Evolutionary conservation across 2,797 vertebrate species (phyloP).

Genomic region (Tachyglossus aculeatus): DNA sequence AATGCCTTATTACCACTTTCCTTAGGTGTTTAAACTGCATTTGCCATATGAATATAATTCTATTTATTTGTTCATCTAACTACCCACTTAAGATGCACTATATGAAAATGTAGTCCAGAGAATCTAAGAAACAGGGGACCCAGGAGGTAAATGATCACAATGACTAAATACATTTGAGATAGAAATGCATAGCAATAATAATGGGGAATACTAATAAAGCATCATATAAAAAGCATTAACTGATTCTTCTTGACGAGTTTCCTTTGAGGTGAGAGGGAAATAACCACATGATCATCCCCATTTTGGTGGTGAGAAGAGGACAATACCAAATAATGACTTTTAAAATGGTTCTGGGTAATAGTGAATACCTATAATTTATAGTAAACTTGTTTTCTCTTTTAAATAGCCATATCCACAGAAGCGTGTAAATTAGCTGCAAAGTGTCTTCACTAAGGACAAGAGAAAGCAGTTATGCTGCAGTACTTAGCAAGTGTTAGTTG

Average conservation of each 20-base stretch:
- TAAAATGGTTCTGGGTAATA: not conserved
- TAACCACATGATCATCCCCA: not conserved
- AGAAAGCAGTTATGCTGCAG: constrained; percentile 28
- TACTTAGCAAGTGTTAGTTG: constrained; percentile 34
- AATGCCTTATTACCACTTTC: constrained; percentile 27
- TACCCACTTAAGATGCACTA: constrained; percentile 12
- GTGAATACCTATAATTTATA: not conserved
- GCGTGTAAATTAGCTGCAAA: constrained; percentile 3
- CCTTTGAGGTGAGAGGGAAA: not conserved
- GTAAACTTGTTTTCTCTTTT: too few relatives aligned
- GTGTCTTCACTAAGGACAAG: constrained; percentile 2
- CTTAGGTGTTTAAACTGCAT: not conserved
- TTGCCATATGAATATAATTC: not conserved
- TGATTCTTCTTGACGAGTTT: not conserved
- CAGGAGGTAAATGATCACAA: not conserved
- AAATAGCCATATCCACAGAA: not conserved
- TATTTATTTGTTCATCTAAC: constrained; percentile 16
- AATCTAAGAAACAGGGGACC: constrained; percentile 14
- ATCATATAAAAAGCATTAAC: not conserved
- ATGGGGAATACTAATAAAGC: not conserved
- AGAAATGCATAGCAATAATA: constrained; percentile 1
- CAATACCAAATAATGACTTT: not conserved
- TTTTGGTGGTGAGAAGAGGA: not conserved
- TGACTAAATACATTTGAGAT: constrained; percentile 23
- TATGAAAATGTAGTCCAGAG: constrained; percentile 14